A percentile compares a stretch with the other conserved stretches of the same genome.
Conservation (phyloP, 2,113 vertebrate genomes). For the Phaethon lepturus region DNA sequence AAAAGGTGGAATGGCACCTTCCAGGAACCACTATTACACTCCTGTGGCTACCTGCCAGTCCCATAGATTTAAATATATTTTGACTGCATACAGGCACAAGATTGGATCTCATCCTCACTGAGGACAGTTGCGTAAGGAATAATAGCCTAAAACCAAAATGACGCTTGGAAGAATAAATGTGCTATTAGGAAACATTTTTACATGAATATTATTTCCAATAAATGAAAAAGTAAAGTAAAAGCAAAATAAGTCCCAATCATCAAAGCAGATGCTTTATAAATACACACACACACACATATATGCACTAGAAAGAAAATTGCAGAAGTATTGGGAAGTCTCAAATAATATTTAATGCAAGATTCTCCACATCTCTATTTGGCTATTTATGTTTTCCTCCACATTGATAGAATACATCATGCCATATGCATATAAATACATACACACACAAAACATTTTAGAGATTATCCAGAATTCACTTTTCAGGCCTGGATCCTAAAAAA, state of each 20-base stretch:
- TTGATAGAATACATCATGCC: background rate
- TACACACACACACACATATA: background rate
- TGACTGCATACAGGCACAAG: background rate
- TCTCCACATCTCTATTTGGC: background rate
- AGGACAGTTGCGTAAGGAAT: background rate
- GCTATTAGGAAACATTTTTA: background rate
- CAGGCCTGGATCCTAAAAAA: background rate
- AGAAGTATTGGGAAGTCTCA: background rate
- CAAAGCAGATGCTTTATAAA: background rate
- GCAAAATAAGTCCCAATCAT: background rate
- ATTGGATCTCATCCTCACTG: background rate
- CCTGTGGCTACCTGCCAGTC: background rate
- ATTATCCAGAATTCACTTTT: background rate
- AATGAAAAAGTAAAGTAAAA: background rate
- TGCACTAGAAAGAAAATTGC: background rate
- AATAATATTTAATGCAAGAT: background rate
- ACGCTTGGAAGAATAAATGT: background rate
- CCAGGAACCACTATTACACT: background rate
- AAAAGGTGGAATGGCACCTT: background rate
- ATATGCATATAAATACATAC: too few relatives aligned
- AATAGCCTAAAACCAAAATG: background rate
- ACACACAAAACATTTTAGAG: background rate
- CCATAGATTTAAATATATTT: background rate
- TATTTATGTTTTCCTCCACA: background rate
- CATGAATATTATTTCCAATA: background rate